Percentiles rank a stretch among this genome's conserved stretches.
phyloP scores from a whole-genome alignment of 2,888 invertebrate species.

The Spodoptera exigua region DNA sequence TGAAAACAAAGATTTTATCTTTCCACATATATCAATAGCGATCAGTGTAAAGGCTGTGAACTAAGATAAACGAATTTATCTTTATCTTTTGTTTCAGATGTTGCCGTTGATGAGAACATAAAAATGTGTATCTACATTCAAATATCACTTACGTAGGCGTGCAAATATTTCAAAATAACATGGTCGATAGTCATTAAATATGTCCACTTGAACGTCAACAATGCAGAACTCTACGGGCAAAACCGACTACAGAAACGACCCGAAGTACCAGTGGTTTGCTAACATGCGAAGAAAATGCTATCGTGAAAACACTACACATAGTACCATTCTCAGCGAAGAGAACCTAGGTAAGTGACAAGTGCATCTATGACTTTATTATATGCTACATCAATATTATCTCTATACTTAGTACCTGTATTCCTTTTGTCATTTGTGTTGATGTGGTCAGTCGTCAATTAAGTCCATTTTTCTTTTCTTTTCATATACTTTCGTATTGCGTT shows the following conservation, averaged over 20 bases:
- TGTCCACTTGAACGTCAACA: constrained; percentile 4
- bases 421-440: no score
- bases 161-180: constrained; percentile 18
- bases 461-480: no score
- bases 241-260: constrained; percentile 34
- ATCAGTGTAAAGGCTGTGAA: constrained; percentile 40
- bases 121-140: constrained; percentile 23
- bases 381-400: no score
- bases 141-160: constrained; percentile 5
- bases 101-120: constrained; percentile 39
- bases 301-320: constrained; percentile 47
- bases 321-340: constrained; percentile 35
- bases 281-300: constrained; percentile 34
- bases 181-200: constrained; percentile 17
- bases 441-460: no score
- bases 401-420: no score
- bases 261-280: constrained; percentile 44
- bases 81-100: constrained; percentile 63
- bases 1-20: constrained; percentile 39
- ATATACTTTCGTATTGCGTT: no score
- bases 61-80: constrained; percentile 52
- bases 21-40: constrained; percentile 36
- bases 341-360: constrained; percentile 48
- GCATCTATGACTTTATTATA: no score
- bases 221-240: constrained; percentile 43